Percentiles rank a stretch among this genome's conserved stretches.
phyloP scores from a whole-genome alignment of 2,113 vertebrate genomes.

The Poeciliopsis turrubarensis region DNA sequence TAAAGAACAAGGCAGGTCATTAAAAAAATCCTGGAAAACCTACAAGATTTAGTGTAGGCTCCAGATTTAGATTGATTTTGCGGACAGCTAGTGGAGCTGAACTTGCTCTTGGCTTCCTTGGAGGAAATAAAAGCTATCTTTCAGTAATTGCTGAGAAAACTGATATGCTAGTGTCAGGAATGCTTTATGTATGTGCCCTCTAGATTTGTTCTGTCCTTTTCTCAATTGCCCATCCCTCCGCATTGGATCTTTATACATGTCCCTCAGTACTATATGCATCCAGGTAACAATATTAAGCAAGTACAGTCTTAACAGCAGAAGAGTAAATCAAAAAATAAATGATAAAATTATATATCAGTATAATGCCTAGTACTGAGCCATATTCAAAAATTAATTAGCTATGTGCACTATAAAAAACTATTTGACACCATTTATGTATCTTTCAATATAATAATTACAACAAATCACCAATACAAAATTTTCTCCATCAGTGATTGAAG shows the following conservation, averaged over 20 bases:
- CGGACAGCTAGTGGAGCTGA: constrained; percentile 47
- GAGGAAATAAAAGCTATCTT: constrained; percentile 67
- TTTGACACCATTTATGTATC: neutral
- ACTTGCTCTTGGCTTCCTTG: constrained; percentile 18
- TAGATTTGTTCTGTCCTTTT: constrained; percentile 59
- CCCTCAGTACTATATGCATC: constrained; percentile 32
- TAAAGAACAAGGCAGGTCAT: constrained; percentile 73
- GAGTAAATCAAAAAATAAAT: constrained; percentile 29
- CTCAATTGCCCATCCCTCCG: constrained; percentile 44
- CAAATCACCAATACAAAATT: neutral
- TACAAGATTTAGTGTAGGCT: constrained; percentile 59
- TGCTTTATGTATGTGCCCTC: constrained; percentile 57
- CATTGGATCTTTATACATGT: constrained; percentile 43
- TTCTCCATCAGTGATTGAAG: neutral
- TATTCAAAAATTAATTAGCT: neutral
- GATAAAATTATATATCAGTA: constrained; percentile 20
- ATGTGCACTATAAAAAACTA: neutral
- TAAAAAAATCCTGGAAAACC: constrained; percentile 70
- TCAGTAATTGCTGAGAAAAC: constrained; percentile 67
- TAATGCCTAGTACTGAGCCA: neutral
- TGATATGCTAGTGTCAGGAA: constrained; percentile 61
- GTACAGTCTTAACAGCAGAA: constrained; percentile 44
- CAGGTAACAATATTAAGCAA: constrained; percentile 38
- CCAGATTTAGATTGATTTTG: constrained; percentile 54
- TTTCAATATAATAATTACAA: neutral